These are phyloP conservation scores for Parambassis ranga DNA, from an alignment of 2,797 vertebrate genomes.

Conservation along the genomic window DNA sequence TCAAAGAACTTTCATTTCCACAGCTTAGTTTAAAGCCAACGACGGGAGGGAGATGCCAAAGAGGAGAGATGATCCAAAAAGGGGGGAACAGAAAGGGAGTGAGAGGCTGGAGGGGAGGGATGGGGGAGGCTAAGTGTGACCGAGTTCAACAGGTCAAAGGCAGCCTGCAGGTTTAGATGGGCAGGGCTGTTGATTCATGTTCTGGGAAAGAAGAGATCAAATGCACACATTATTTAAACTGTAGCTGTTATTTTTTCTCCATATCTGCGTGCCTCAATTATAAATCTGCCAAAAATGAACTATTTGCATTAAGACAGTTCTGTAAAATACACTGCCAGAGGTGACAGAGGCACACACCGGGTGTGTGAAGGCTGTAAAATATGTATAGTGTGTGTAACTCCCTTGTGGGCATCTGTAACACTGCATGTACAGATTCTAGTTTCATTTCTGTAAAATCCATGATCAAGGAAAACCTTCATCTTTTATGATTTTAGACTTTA, in stretches of 20 bases:
- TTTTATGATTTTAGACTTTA: no score
- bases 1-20: constrained; percentile 65
- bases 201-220: constrained; percentile 13
- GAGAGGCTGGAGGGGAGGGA: constrained; percentile 9
- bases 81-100: constrained; percentile 20
- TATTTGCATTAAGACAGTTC: no score
- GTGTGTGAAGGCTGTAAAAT: background rate
- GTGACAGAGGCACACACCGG: no score
- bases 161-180: constrained; percentile 13
- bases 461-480: no score
- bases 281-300: no score
- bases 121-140: background rate
- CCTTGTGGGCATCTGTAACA: no score
- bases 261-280: no score
- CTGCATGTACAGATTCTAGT: no score
- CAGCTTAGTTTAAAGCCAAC: constrained; percentile 45
- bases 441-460: no score
- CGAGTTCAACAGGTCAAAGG: constrained; percentile 31
- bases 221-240: constrained; percentile 7
- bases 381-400: no score
- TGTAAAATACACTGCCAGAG: no score
- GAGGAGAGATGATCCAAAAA: constrained; percentile 19
- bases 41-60: constrained; percentile 6
- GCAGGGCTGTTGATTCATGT: constrained; percentile 14
- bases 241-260: no score